Evolutionary conservation across 2,888 invertebrate genomes (phyloP).

Genomic region (Campoletis raptor): DNA sequence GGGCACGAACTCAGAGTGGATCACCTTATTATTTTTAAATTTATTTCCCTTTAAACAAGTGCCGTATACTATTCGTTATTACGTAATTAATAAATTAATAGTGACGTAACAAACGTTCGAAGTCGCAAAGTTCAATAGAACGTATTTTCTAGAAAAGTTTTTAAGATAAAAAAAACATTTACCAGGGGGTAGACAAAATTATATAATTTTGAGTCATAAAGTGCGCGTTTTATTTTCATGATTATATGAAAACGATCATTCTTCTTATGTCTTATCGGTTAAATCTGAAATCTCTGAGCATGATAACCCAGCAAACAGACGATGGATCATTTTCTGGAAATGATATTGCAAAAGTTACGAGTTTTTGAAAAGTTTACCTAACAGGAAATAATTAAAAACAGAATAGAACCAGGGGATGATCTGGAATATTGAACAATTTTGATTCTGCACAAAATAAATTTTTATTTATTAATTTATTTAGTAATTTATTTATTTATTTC

Average conservation of each 20-base stretch:
- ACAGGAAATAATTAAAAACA: too few relatives aligned
- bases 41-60: neutral
- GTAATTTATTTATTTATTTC: too few relatives aligned
- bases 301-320: too few relatives aligned
- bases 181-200: neutral
- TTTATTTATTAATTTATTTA: too few relatives aligned
- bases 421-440: too few relatives aligned
- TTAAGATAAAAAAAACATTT: neutral
- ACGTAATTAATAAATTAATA: slow-evolving; percentile 25
- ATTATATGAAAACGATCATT: neutral
- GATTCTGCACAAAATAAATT: too few relatives aligned
- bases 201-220: neutral
- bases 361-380: too few relatives aligned
- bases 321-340: too few relatives aligned
- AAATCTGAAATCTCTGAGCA: neutral
- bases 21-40: slow-evolving; percentile 11
- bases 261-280: neutral
- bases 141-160: neutral
- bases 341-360: too few relatives aligned
- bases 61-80: neutral
- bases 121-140: slow-evolving; percentile 17
- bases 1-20: neutral
- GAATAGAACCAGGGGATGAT: too few relatives aligned
- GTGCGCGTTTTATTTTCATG: neutral
- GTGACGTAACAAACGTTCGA: slow-evolving; percentile 31